A percentile compares a stretch with the other conserved stretches of the same genome.
phyloP scores from a whole-genome alignment of 2,113 vertebrate genomes.

The Sylvicapra grimmia region DNA sequence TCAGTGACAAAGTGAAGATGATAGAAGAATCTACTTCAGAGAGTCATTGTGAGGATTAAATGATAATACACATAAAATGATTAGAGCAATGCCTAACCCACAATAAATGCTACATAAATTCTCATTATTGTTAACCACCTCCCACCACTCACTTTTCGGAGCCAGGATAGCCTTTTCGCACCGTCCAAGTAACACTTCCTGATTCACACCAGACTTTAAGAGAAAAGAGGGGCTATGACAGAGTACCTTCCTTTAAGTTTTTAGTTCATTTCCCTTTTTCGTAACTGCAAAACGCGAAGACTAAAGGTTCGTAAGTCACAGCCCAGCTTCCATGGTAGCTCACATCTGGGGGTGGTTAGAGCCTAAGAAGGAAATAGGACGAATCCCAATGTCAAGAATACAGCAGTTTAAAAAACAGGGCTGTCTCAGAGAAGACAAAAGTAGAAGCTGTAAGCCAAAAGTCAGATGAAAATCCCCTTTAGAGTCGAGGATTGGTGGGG shows the following conservation, averaged over 20 bases:
- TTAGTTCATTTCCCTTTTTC: neutral
- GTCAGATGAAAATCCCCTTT: neutral
- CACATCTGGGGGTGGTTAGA: neutral
- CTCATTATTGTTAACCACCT: neutral
- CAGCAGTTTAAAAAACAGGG: neutral
- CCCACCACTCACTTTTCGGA: neutral
- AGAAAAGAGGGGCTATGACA: neutral
- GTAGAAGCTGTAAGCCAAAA: neutral
- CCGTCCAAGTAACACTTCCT: neutral
- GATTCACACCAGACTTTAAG: neutral
- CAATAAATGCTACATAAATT: neutral
- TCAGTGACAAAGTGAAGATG: conserved; percentile 9
- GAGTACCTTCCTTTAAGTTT: neutral
- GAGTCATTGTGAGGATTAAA: neutral
- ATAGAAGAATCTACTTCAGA: neutral
- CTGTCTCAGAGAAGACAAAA: neutral
- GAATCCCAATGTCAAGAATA: neutral
- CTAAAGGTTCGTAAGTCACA: neutral
- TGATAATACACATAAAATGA: neutral
- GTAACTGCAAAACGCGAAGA: neutral
- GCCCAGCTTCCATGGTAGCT: neutral
- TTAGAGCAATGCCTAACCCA: neutral
- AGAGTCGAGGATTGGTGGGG: neutral
- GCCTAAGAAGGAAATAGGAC: neutral
- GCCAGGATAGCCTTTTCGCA: neutral